Evolutionary conservation across 1,140 invertebrate genomes (phyloP), one percentile per base, ranked within the genome.

Genomic region (Dreissena rostriformis): DNA sequence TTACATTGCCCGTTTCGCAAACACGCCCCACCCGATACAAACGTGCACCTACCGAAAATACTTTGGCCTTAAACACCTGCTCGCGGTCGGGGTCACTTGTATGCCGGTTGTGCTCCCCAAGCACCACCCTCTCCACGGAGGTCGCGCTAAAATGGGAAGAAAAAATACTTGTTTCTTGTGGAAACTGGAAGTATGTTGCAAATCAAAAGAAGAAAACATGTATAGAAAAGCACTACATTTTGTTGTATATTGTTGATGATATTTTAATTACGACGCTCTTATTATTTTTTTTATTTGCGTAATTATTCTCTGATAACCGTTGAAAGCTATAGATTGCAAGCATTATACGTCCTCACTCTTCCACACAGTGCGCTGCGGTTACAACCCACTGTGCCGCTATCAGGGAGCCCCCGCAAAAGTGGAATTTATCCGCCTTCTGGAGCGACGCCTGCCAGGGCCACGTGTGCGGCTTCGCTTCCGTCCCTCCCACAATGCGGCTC

Each of bases 341-440:
- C 39, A 8, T 39, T 8, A 39, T 39, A 7, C 4, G n/a, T n/a
- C 2, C 24, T 53, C 78, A 84, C 73, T 73, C 79, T 15, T 80
- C 78, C 0, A 90, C 53, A 91, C 97, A 97, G 88, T 96, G 95
- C 63, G 96, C 96, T 10, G 96, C 95, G 0, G 97, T 97, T 1
- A 97, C 87, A 7, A 97, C 95, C 24, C 96, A 95, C 88, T 96
- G 95, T 6, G 94, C 93, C 72, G 95, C 94, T 63, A 97, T 95
- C 66, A 97, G 95, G 11, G 95, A 96, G 67, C 96, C 97, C 17
- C 96, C 96, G 89, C 97, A 97, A 8, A 97, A 94, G 53, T 92
- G 93, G 39, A 89, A 75, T 6, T 86, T 91, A 24, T 39, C 17
- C n/a, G 28, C 49, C 19, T 57, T 74, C 24, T 84, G 80, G 17